These are phyloP conservation scores for Enteromius unitaeniatus DNA, from an alignment of 2,797 vertebrate species.

Conservation along the genomic window DNA sequence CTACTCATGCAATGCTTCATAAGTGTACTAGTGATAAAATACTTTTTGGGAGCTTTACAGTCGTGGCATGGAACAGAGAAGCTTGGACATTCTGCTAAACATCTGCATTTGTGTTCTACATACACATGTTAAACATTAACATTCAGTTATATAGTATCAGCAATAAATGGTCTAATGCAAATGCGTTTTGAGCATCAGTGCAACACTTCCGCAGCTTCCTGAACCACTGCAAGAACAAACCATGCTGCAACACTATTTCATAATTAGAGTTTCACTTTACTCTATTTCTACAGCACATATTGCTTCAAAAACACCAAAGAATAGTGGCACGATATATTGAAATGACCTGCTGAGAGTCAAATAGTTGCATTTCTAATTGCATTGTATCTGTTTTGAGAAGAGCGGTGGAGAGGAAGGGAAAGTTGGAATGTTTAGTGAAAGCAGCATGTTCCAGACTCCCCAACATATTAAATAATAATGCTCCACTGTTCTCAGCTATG, in stretches of 20 bases:
- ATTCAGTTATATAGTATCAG: not conserved
- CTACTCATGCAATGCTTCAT: not conserved
- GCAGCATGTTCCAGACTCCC: not conserved
- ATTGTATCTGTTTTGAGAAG: not conserved
- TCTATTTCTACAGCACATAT: not conserved
- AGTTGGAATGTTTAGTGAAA: not conserved
- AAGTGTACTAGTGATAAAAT: not conserved
- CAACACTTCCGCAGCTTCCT: not conserved
- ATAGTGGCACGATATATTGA: not conserved
- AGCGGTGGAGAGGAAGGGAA: too few species aligned
- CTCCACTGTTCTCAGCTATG: not conserved
- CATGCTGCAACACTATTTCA: not conserved
- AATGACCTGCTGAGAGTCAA: not conserved
- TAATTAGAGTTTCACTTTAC: not conserved
- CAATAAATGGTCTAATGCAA: not conserved
- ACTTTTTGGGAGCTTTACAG: not conserved
- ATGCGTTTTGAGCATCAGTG: not conserved
- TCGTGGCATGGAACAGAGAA: not conserved
- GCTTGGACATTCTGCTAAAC: not conserved
- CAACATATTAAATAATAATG: not conserved
- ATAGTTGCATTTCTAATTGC: not conserved
- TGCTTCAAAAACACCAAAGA: not conserved
- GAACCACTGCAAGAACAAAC: not conserved
- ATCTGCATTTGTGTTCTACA: not conserved
- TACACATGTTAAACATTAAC: not conserved